Base-by-base conservation (phyloP, 2,113 vertebrate species). In the Neodontobutis hainanensis region DNA sequence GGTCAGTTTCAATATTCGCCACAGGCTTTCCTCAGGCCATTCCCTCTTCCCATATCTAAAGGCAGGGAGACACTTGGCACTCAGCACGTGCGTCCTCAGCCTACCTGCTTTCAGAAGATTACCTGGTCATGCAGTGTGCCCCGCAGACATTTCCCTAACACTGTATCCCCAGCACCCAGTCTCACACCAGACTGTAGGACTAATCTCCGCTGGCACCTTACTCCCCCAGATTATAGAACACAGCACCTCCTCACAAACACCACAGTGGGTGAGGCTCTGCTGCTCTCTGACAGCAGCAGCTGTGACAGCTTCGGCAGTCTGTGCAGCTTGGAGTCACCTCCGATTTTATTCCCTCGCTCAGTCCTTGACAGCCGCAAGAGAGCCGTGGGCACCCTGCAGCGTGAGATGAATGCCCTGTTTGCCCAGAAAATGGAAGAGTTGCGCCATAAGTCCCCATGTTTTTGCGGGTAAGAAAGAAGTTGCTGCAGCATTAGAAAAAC, bases 341-440 rank as follows among this genome's bases (percentile, higher is more conserved):
- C 56, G 32, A 68, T 73, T 68, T 90, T 92, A 67, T 92, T 93
- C 56, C 82, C 50, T 15, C 86, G 73, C 52, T 85, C 79, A 15
- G 83, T 88, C 61, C 85, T 93, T 0, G 95, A 96, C 89, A 88
- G 85, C 65, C 87, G 90, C 73, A 91, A 82, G 84, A 93, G 93
- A 81, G 95, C 94, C 36, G 92, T 85, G 11, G 96, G 97, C 83
- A 96, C 95, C 65, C 93, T 97, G 51, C 97, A 98, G 91, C 91
- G 95, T 45, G 97, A 99, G 94, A 96, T 98, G 95, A 98, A 96
- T 5, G 94, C 95, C 82, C 92, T 98, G 87, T 98, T 97, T 75
- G 83, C 93, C 76, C 95, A 95, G 94, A 98, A 98, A 91, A 91
- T 99, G 95, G 95, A 98, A 80, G 97, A 98, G 92, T 92, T 97